Conservation (phyloP, 2,888 invertebrate species). For the Iselma pallidipennis region DNA sequence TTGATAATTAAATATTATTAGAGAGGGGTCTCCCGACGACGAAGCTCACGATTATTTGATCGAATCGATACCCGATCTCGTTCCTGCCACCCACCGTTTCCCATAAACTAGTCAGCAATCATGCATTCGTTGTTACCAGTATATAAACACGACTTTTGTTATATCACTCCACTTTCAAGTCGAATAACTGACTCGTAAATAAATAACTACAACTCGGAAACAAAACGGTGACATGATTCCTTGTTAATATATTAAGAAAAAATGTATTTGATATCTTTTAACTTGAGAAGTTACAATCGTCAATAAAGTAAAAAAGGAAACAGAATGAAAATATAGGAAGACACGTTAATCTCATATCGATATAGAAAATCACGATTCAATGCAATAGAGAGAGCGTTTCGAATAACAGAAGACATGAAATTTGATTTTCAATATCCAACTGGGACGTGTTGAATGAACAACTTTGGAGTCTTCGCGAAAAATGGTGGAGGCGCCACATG, state of each 20-base stretch:
- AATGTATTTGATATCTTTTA: slow-evolving; percentile 15
- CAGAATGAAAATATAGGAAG: not conserved
- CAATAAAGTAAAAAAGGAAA: not conserved
- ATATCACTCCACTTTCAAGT: slow-evolving; percentile 42
- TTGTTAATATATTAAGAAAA: slow-evolving; percentile 31
- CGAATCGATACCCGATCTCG: slow-evolving; percentile 31
- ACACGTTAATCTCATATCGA: slow-evolving; percentile 7
- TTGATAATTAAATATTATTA: too few species aligned
- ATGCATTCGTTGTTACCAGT: slow-evolving; percentile 42
- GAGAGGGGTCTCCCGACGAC: too few species aligned
- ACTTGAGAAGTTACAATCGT: not conserved
- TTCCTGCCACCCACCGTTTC: slow-evolving; percentile 43
- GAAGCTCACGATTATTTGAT: too few species aligned
- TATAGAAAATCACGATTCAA: slow-evolving; percentile 2
- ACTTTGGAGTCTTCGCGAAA: not conserved
- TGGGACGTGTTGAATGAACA: not conserved
- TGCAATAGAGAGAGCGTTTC: not conserved
- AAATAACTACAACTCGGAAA: slow-evolving; percentile 39
- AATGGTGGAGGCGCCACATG: slow-evolving; percentile 3
- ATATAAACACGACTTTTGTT: slow-evolving; percentile 41
- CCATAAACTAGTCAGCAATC: slow-evolving; percentile 43
- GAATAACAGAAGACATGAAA: not conserved
- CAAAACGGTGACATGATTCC: slow-evolving; percentile 39
- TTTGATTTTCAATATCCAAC: not conserved
- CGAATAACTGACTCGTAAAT: slow-evolving; percentile 38